These are phyloP conservation scores for Ageneiosus marmoratus DNA, from an alignment of 2,113 vertebrate species.

Conservation along the genomic window DNA sequence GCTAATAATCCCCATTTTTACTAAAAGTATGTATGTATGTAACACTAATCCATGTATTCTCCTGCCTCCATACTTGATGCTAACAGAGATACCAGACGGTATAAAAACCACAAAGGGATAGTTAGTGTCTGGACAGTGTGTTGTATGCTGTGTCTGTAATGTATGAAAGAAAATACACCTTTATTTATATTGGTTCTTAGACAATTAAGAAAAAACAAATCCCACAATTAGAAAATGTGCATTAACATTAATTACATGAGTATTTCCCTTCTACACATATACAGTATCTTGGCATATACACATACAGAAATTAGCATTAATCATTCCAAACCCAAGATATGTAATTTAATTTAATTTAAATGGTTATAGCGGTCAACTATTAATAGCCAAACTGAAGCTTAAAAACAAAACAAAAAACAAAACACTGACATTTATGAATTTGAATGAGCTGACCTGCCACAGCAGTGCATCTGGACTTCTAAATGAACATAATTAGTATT, in stretches of 20 bases:
- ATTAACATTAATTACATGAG: neutral
- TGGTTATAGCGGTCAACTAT: constrained; percentile 48
- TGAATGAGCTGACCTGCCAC: constrained; percentile 52
- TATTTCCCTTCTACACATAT: neutral
- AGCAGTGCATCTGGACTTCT: constrained; percentile 35
- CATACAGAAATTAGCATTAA: neutral
- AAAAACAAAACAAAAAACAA: constrained; percentile 11
- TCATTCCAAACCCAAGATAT: constrained; percentile 40
- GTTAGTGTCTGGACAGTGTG: neutral
- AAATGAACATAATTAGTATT: constrained; percentile 55
- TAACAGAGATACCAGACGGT: neutral
- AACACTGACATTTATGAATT: constrained; percentile 64
- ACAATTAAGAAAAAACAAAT: neutral
- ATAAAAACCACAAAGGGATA: neutral
- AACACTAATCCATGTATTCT: too few species aligned
- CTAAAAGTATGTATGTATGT: too few species aligned
- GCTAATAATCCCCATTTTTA: too few species aligned
- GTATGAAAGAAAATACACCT: neutral
- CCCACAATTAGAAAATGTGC: neutral
- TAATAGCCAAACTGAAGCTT: constrained; percentile 36
- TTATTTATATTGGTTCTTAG: neutral
- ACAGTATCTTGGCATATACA: constrained; percentile 1
- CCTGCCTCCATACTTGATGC: too few species aligned
- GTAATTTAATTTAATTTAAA: constrained; percentile 52
- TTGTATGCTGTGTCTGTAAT: neutral